These are phyloP conservation scores for Allophyes oxyacanthae DNA, from an alignment of 2,888 invertebrate genomes.

Conservation along the genomic window DNA sequence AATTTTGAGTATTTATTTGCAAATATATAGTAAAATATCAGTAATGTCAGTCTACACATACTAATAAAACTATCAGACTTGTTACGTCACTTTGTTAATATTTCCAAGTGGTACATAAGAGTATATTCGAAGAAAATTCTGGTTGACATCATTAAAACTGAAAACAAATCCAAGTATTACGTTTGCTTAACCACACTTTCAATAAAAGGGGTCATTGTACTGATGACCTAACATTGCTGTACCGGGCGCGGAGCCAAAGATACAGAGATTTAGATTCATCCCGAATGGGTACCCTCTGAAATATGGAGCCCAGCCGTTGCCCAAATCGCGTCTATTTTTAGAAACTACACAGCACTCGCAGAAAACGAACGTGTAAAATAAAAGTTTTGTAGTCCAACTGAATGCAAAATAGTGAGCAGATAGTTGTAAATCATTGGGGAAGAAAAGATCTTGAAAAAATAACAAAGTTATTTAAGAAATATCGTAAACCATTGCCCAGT, in stretches of 20 bases:
- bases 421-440: conserved; percentile 31
- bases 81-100: conserved; percentile 1
- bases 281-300: conserved; percentile 69
- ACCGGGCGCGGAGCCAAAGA: conserved; percentile 73
- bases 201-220: conserved; percentile 66
- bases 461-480: conserved; percentile 23
- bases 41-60: no score
- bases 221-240: conserved; percentile 65
- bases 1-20: no score
- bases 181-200: conserved; percentile 43
- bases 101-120: neutral
- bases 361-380: conserved; percentile 49
- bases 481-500: conserved; percentile 12
- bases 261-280: conserved; percentile 78
- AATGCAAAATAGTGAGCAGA: conserved; percentile 33
- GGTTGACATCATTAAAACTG: conserved; percentile 1
- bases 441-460: conserved; percentile 17
- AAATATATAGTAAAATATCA: no score
- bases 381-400: conserved; percentile 42
- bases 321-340: conserved; percentile 70
- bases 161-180: conserved; percentile 11
- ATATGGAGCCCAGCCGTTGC: conserved; percentile 71
- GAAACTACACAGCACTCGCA: conserved; percentile 50
- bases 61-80: neutral
- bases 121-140: no score